Conservation (phyloP, 2,113 vertebrate genomes). For the Corydoras sp. region DNA sequence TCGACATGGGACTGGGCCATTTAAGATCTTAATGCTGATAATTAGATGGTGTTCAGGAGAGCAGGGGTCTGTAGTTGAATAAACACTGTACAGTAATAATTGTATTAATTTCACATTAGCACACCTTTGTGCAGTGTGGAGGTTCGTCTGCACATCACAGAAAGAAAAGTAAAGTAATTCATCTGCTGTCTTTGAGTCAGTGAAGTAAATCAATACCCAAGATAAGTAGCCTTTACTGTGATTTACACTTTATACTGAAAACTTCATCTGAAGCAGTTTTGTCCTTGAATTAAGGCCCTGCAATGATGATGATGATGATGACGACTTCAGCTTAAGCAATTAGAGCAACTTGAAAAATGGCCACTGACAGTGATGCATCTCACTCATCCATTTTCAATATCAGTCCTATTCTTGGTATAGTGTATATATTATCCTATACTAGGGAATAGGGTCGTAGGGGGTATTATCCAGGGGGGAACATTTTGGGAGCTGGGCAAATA, state of each 20-base stretch:
- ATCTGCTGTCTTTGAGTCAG: too few relatives aligned
- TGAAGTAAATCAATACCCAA: not conserved
- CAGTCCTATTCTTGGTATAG: too few relatives aligned
- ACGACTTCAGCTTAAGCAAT: not conserved
- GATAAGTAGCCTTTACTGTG: not conserved
- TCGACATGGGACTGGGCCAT: conserved; percentile 83
- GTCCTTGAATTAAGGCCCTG: conserved; percentile 42
- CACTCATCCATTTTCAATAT: too few relatives aligned
- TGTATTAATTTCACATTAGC: conserved; percentile 58
- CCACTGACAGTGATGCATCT: too few relatives aligned
- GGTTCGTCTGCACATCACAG: conserved; percentile 72
- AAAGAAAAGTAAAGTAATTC: conserved; percentile 55
- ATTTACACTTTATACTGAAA: conserved; percentile 21
- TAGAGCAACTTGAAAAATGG: too few relatives aligned
- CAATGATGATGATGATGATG: conserved; percentile 30
- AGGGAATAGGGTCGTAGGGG: too few relatives aligned
- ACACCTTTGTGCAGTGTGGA: conserved; percentile 69
- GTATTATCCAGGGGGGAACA: too few relatives aligned
- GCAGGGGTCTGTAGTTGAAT: too few relatives aligned
- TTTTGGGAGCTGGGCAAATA: too few relatives aligned
- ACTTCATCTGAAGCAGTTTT: conserved; percentile 45
- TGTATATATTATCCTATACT: too few relatives aligned
- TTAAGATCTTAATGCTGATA: too few relatives aligned
- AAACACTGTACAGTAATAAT: not conserved
- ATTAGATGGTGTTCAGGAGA: too few relatives aligned